Conservation (phyloP, 1,140 invertebrate species). For the Saccostrea echinata region DNA sequence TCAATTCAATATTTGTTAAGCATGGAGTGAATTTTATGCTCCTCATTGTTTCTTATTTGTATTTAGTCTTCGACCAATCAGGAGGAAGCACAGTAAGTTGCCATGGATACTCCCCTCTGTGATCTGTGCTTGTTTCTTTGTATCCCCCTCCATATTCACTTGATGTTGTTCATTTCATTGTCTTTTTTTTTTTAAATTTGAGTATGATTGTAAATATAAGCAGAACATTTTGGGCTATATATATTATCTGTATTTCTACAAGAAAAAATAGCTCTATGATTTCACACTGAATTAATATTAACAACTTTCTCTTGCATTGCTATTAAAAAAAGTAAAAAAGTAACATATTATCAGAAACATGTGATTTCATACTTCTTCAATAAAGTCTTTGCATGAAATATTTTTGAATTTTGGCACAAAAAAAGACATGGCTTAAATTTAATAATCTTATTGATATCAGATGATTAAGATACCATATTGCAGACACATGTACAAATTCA, state of each 20-base stretch:
- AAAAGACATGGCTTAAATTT: neutral
- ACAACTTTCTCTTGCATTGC: neutral
- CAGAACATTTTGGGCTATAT: neutral
- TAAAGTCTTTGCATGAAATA: constrained; percentile 10
- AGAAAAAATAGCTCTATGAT: neutral
- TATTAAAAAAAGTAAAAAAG: neutral
- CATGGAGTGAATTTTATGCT: neutral
- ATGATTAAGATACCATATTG: neutral
- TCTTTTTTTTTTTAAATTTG: neutral
- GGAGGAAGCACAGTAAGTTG: constrained; percentile 71
- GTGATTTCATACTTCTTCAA: neutral
- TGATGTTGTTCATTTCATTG: neutral
- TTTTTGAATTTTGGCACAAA: neutral
- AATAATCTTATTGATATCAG: neutral
- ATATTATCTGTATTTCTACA: neutral
- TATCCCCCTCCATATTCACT: neutral
- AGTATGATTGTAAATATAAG: neutral
- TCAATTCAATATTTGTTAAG: neutral
- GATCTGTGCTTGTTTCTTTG: constrained; percentile 27
- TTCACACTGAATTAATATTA: neutral
- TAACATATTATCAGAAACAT: neutral
- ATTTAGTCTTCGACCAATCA: constrained; percentile 65
- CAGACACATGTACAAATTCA: neutral
- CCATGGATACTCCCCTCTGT: constrained; percentile 32
- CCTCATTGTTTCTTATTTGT: constrained; percentile 38